Conservation (phyloP, 2,888 invertebrate species). For the Perdita meconis region DNA sequence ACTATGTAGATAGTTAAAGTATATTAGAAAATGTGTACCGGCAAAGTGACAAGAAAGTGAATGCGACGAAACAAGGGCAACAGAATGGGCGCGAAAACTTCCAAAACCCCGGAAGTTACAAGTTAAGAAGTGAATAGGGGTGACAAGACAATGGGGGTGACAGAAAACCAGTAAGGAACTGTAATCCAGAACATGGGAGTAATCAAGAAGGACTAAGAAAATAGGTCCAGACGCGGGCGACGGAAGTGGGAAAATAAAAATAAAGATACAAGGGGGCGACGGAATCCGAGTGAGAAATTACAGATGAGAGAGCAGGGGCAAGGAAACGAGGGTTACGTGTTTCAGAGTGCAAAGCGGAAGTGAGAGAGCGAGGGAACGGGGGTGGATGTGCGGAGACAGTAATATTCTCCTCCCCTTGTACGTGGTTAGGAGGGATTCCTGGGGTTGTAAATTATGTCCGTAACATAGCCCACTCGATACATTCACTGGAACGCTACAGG, state of each 20-base stretch:
- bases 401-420: constrained; percentile 7
- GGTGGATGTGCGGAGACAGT: constrained; percentile 14
- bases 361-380: background rate
- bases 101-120: background rate
- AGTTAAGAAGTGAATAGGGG: background rate
- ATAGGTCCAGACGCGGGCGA: background rate
- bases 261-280: background rate
- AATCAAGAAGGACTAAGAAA: background rate
- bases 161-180: background rate
- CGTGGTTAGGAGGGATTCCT: constrained; percentile 28
- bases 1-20: no score
- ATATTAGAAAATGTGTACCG: no score
- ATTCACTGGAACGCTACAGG: constrained; percentile 56
- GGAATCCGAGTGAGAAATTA: constrained; percentile 6
- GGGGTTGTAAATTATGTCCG: constrained; percentile 76
- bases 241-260: constrained; percentile 10
- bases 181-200: background rate
- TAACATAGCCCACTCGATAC: constrained; percentile 74
- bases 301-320: background rate
- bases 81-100: background rate
- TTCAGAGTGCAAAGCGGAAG: background rate
- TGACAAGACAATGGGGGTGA: background rate
- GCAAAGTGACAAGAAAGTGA: no score
- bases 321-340: no score
- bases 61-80: background rate